A percentile compares a stretch with the other conserved stretches of the same genome.
Evolutionary conservation across 2,888 invertebrate genomes (phyloP).

Genomic region (Nysson spinosus): DNA sequence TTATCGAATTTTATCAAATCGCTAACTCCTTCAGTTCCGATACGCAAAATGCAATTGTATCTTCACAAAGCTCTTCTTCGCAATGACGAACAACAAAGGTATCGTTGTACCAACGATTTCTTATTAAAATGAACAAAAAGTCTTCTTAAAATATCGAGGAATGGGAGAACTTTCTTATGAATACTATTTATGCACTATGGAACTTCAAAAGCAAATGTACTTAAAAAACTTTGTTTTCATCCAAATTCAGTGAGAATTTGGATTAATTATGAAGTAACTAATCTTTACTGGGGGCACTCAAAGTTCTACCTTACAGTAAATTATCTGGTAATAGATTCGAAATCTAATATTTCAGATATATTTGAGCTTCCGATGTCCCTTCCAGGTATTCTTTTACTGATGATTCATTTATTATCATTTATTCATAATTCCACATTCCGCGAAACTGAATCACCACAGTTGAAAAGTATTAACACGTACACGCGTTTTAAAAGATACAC

Average conservation of each 20-base stretch:
- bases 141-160: constrained; percentile 39
- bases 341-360: constrained; percentile 8
- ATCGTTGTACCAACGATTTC: constrained; percentile 2
- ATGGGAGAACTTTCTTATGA: constrained; percentile 33
- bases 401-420: too few relatives aligned
- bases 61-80: background rate
- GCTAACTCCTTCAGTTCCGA: too few relatives aligned
- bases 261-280: background rate
- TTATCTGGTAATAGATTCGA: constrained; percentile 6
- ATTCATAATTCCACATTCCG: too few relatives aligned
- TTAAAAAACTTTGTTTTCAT: constrained; percentile 11
- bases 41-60: background rate
- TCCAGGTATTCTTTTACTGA: too few relatives aligned
- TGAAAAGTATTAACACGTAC: too few relatives aligned
- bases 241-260: background rate
- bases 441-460: too few relatives aligned
- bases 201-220: constrained; percentile 46
- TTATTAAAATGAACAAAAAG: background rate
- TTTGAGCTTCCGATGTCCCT: constrained; percentile 30
- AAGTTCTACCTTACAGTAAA: constrained; percentile 18
- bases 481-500: too few relatives aligned
- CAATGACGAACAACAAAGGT: background rate
- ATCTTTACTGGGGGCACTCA: constrained; percentile 7
- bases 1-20: too few relatives aligned
- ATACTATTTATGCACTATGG: constrained; percentile 27